phyloP scores from a whole-genome alignment of 1,140 invertebrate species.

The Brachionus plicatilis region DNA sequence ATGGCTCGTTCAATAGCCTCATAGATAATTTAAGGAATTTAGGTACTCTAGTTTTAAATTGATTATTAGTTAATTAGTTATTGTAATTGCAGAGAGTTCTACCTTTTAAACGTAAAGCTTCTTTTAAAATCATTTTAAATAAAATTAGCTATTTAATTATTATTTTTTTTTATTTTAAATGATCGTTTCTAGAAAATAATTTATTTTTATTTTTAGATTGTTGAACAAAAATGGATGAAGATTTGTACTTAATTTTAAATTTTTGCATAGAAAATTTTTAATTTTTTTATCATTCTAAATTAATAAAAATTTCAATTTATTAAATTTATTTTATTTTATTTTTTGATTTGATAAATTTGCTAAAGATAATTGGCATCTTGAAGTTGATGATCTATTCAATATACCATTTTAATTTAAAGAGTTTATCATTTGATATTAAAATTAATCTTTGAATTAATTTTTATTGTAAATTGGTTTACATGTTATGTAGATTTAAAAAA shows the following conservation, averaged over 20 bases:
- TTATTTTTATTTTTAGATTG: not conserved
- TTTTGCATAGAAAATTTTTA: not conserved
- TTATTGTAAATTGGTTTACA: no score
- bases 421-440: no score
- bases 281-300: not conserved
- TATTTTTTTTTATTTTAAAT: not conserved
- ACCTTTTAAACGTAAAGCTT: not conserved
- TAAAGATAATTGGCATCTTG: no score
- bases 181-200: not conserved
- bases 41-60: not conserved
- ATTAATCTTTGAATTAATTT: no score
- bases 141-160: not conserved
- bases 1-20: not conserved
- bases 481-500: no score
- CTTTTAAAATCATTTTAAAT: not conserved
- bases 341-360: no score
- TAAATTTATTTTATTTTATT: no score
- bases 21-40: constrained; percentile 11
- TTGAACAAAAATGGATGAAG: not conserved
- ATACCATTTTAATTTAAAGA: no score
- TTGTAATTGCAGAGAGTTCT: not conserved
- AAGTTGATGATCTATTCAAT: no score
- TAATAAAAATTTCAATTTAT: not conserved
- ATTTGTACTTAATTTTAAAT: not conserved
- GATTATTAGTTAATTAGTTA: not conserved